Percentiles rank a stretch among this genome's conserved stretches.
These are phyloP conservation scores for Scaptomyza caliginosa DNA, from an alignment of 2,888 invertebrate species.

Conservation along the genomic window DNA sequence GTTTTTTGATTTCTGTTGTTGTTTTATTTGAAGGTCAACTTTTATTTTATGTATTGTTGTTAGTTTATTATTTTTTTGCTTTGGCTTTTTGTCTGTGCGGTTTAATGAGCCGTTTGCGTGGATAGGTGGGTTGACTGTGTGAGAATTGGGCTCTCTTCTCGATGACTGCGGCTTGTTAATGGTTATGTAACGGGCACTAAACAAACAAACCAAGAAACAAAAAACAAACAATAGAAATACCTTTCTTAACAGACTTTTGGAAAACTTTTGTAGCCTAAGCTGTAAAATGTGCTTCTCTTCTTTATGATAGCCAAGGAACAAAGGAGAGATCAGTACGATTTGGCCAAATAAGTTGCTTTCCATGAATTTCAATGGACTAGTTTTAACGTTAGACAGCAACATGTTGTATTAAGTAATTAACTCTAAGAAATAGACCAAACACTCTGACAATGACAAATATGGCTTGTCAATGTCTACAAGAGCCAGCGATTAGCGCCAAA, in stretches of 20 bases:
- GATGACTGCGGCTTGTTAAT: constrained; percentile 38
- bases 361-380: too few relatives aligned
- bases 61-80: constrained; percentile 17
- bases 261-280: not conserved
- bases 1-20: constrained; percentile 69
- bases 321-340: not conserved
- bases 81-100: constrained; percentile 39
- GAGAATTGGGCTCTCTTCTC: constrained; percentile 50
- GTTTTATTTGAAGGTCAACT: constrained; percentile 77
- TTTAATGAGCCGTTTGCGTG: constrained; percentile 73
- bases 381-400: not conserved
- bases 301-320: not conserved
- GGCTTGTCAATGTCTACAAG: constrained; percentile 49
- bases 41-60: constrained; percentile 52
- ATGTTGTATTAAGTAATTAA: not conserved
- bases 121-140: constrained; percentile 62
- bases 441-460: constrained; percentile 50
- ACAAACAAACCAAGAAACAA: not conserved
- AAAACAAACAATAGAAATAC: not conserved
- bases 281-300: not conserved
- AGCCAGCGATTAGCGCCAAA: constrained; percentile 54
- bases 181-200: constrained; percentile 46
- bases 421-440: not conserved
- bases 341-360: not conserved
- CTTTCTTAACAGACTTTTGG: not conserved